Percentiles rank a stretch among this genome's conserved stretches.
These are phyloP conservation scores for Lacerta viridis DNA, from an alignment of 2,797 vertebrate species.

Conservation along the genomic window DNA sequence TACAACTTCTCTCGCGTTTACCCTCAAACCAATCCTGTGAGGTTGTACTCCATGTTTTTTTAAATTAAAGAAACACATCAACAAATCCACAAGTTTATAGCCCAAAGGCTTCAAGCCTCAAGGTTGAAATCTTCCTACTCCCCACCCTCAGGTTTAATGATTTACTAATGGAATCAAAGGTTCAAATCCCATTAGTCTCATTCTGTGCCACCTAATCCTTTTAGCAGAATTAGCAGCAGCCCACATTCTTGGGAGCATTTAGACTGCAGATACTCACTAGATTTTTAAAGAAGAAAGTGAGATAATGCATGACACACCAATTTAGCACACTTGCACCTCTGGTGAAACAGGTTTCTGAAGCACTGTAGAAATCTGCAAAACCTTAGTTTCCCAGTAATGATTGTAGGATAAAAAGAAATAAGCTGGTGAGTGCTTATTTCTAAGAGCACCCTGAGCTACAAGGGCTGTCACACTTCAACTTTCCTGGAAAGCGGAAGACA, in stretches of 20 bases:
- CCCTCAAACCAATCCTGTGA: not conserved
- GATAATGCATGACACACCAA: not conserved
- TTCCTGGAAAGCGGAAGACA: not conserved
- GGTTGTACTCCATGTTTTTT: not conserved
- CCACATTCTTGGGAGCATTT: not conserved
- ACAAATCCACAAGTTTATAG: not conserved
- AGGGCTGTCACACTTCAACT: not conserved
- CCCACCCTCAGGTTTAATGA: not conserved
- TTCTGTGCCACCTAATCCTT: not conserved
- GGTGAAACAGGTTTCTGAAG: not conserved
- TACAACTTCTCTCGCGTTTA: not conserved
- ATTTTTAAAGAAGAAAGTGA: not conserved
- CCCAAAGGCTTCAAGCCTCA: not conserved
- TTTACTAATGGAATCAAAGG: not conserved
- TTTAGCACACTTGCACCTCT: not conserved
- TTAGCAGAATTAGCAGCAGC: not conserved
- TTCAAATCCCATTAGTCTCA: not conserved
- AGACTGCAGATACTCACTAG: not conserved
- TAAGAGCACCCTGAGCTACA: too few relatives aligned
- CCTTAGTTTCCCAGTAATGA: not conserved
- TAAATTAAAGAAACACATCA: slow-evolving; percentile 8
- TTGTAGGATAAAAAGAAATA: not conserved
- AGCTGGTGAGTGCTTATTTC: too few relatives aligned
- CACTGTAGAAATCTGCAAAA: not conserved
- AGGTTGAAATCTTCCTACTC: not conserved